phyloP scores from a whole-genome alignment of 2,888 invertebrate species.

The Penaeus monodon region DNA sequence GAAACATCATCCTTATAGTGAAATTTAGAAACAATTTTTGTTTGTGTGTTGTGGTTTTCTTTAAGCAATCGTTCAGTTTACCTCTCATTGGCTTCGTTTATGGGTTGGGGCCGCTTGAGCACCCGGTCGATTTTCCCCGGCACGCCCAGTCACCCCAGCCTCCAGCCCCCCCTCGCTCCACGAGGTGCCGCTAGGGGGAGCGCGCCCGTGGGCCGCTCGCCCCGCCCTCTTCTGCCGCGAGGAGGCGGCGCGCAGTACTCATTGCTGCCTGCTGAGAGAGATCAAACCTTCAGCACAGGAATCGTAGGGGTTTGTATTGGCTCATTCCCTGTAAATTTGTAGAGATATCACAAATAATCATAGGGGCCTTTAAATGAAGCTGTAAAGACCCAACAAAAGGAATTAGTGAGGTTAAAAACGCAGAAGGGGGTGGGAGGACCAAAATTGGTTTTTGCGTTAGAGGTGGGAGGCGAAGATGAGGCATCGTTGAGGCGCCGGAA shows the following conservation, averaged over 20 bases:
- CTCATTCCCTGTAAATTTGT: not conserved
- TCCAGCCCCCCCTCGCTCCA: constrained; percentile 48
- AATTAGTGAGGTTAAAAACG: too few species aligned
- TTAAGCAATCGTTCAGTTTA: not conserved
- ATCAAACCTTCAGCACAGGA: not conserved
- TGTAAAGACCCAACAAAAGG: too few species aligned
- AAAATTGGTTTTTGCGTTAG: constrained; percentile 38
- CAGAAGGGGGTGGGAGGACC: not conserved
- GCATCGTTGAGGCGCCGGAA: constrained; percentile 42
- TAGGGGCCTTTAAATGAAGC: too few species aligned
- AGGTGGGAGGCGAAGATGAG: constrained; percentile 18
- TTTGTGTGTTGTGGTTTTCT: too few species aligned
- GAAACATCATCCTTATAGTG: too few species aligned
- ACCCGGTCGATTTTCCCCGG: constrained; percentile 42
- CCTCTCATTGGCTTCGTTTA: constrained; percentile 35
- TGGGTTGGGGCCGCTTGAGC: constrained; percentile 37
- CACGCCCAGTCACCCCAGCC: constrained; percentile 46
- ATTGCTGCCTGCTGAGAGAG: constrained; percentile 16
- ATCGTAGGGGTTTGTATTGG: not conserved
- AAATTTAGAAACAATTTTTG: too few species aligned
- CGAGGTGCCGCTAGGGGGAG: constrained; percentile 46
- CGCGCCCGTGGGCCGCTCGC: constrained; percentile 32
- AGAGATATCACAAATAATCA: too few species aligned
- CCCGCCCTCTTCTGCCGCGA: constrained; percentile 37
- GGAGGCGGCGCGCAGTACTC: constrained; percentile 40